Evolutionary conservation across 2,797 vertebrate species (phyloP), one percentile per base, ranked within the genome.

Genomic region (Tenualosa thibaudeaui): DNA sequence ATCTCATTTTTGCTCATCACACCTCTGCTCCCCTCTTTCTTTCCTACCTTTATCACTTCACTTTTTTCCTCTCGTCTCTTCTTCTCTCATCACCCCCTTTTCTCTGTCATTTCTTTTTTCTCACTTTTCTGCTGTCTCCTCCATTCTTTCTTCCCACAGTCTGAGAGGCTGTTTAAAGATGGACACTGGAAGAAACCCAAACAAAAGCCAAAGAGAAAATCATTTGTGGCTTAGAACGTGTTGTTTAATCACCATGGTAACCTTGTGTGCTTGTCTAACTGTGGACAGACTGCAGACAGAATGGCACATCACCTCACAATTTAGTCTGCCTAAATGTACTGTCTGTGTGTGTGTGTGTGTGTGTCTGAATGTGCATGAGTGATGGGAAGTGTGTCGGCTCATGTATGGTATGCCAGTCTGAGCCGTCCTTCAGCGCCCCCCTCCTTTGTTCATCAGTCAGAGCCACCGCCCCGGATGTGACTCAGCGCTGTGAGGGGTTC

Each of bases 261-360:
- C 68, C 31, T 7, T 1, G 68, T 31, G 68, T 15, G 31, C 62
- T 2, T 68, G 62, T 68, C 26, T 68, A 31, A 12, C 24, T 24
- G 8, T 10, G 31, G 31, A 13, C 31, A 10, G 12, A 26, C 31
- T 31, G 68, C 68, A 75, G 68, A 75, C 68, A 46, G 15, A 37
- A 17, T 13, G 3, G 68, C 17, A 13, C 17, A 15, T 40, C 68
- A 75, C 31, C 68, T 40, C 68, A 19, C 31, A 5, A 43, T 40
- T 75, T 40, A 75, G 68, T 75, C 68, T 75, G 68, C 19, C 68
- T 75, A 31, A 43, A 68, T 62, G 60, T n/a, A 19, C 46, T 62
- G 60, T 62, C 19, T 62, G 60, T 62, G 60, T 62, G 58, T 60
- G 58, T 62, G 60, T 62, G 60, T 62, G 58, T 60, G 58, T 60